Evolutionary conservation across 2,113 vertebrate genomes (phyloP), one percentile per base, ranked within the genome.

Genomic region (Oryzias woworae): DNA sequence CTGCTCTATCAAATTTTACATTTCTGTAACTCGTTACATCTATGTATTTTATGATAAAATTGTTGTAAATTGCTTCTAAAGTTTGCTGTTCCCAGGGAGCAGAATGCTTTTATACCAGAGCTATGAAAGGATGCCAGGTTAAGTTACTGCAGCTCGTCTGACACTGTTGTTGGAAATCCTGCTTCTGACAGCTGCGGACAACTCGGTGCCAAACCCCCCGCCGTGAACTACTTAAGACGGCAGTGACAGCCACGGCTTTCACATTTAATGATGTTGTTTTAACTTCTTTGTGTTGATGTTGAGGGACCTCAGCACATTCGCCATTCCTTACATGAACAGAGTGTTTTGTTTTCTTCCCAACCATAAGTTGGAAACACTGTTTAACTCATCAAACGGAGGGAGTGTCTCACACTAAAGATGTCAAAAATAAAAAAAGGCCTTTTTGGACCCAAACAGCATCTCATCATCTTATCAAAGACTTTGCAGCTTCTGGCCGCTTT

Each of bases 101-200:
- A 58, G 52, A 53, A 61, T 62, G 53, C 51, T 58, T 26, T 26
- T 31, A 55, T 88, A 90, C 70, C 63, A 70, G 66, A 71, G 72
- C 64, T 28, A 23, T 84, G 72, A 85, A 90, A 62, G 56, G 71
- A 74, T 41, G 61, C 46, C 85, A 86, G 88, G 81, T 89, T 88
- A 43, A 61, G 88, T 89, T 91, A 87, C 87, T 61, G 53, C 48
- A 77, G 80, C 71, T 86, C 85, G 80, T 83, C 65, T 85, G 86
- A 85, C 81, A 54, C 66, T 26, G 70, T 71, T 23, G 54, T 77
- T 69, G 68, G 74, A 80, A 75, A 62, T 66, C 58, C 75, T 65
- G 48, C 51, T 61, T 50, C 58, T 18, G 75, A 90, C 92, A 92
- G 92, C 91, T 93, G 91, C 47, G 83, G 91, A 90, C 89, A 47